A percentile compares a stretch with the other conserved stretches of the same genome.
phyloP scores from a whole-genome alignment of 64 coral and sea anemone species.

The Catalaphyllia jardinei region DNA sequence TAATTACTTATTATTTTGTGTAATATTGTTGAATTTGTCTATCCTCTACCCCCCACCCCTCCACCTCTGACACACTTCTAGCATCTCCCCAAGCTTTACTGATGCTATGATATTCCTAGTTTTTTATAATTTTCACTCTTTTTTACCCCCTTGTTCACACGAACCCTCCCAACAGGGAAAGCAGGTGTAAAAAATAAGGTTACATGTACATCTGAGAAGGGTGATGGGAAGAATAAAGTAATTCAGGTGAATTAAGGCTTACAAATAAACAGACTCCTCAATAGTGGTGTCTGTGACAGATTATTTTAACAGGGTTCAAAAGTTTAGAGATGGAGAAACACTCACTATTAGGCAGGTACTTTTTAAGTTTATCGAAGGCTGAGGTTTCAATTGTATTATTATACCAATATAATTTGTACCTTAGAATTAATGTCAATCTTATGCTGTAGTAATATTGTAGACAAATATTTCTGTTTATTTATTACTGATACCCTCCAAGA shows the following conservation, averaged over 20 bases:
- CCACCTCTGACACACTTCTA: constrained; percentile 12
- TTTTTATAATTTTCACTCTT: constrained; percentile 13
- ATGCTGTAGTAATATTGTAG: constrained; percentile 17
- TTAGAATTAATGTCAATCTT: constrained; percentile 1
- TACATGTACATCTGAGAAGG: constrained; percentile 7
- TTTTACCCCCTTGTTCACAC: constrained; percentile 4
- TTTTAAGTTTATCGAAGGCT: constrained; percentile 17
- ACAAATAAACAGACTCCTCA: constrained; percentile 8
- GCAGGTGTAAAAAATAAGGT: background rate
- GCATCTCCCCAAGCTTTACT: constrained; percentile 8
- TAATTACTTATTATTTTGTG: constrained; percentile 14
- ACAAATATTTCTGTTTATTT: constrained; percentile 9
- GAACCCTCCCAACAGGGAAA: constrained; percentile 11
- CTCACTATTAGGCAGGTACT: constrained; percentile 7
- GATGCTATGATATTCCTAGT: constrained; percentile 13
- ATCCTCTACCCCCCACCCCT: constrained; percentile 14
- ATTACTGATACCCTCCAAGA: background rate
- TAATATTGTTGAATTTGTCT: constrained; percentile 17
- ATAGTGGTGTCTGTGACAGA: constrained; percentile 5
- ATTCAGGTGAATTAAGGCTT: constrained; percentile 16
- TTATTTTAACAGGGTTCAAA: constrained; percentile 12
- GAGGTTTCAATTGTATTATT: constrained; percentile 5
- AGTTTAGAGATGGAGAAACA: constrained; percentile 16
- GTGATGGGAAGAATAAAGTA: constrained; percentile 16
- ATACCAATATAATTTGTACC: constrained; percentile 11